Evolutionary conservation across 2,888 invertebrate genomes (phyloP).

Genomic region (Lithophane semibrunnea): DNA sequence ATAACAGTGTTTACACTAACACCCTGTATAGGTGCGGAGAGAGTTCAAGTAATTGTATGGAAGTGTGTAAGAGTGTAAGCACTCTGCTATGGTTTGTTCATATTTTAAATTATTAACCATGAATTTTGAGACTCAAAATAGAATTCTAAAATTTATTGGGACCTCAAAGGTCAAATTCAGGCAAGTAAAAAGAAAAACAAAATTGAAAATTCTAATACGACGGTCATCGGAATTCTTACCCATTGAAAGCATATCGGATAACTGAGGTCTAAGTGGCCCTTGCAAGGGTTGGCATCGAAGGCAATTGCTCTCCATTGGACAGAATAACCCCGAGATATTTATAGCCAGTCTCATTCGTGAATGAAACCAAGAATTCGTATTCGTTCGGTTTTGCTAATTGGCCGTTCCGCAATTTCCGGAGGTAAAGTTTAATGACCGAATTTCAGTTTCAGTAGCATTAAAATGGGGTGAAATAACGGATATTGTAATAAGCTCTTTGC

Average conservation of each 20-base stretch:
- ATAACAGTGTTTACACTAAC: too few relatives aligned
- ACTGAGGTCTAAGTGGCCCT: constrained; percentile 56
- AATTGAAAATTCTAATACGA: constrained; percentile 47
- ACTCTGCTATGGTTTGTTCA: background rate
- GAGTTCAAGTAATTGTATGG: constrained; percentile 32
- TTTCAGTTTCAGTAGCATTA: constrained; percentile 20
- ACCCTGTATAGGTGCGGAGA: constrained; percentile 19
- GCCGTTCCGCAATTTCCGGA: constrained; percentile 43
- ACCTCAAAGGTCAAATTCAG: background rate
- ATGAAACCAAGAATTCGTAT: constrained; percentile 30
- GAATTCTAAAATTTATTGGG: background rate
- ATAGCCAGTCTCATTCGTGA: constrained; percentile 17
- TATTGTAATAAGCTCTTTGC: constrained; percentile 50
- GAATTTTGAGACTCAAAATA: background rate
- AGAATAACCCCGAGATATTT: constrained; percentile 45
- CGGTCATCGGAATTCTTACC: constrained; percentile 52
- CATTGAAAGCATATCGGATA: constrained; percentile 63
- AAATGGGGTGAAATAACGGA: constrained; percentile 25
- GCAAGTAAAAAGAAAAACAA: constrained; percentile 8
- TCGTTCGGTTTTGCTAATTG: constrained; percentile 44
- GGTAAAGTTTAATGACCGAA: background rate
- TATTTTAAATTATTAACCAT: background rate
- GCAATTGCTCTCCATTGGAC: constrained; percentile 45
- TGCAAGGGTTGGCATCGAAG: constrained; percentile 39
- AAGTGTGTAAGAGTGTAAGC: constrained; percentile 2